Conservation (phyloP, 2,113 vertebrate genomes). For the Catagonus wagneri region DNA sequence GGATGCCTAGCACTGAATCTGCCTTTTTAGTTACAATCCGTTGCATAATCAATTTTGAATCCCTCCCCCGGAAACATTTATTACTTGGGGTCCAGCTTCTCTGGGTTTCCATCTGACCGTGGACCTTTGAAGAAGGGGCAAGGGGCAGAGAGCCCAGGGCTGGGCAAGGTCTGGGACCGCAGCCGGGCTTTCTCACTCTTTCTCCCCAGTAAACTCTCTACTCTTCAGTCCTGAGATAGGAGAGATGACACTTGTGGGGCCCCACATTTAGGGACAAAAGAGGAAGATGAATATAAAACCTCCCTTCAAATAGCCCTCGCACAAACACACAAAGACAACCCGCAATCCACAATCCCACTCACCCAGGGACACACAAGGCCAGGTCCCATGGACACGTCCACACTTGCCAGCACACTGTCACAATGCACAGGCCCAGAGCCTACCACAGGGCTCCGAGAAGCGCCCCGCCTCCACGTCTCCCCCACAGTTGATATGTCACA, state of each 20-base stretch:
- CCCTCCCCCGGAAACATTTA: not conserved
- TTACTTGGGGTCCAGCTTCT: conserved; percentile 15
- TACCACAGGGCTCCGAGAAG: conserved; percentile 26
- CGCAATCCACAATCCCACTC: conserved; percentile 52
- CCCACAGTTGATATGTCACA: conserved; percentile 83
- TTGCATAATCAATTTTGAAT: conserved; percentile 48
- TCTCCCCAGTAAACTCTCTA: not conserved
- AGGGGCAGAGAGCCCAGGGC: not conserved
- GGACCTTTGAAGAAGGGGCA: not conserved
- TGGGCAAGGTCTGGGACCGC: not conserved
- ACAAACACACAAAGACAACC: conserved; percentile 27
- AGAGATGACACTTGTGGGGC: not conserved
- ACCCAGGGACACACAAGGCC: conserved; percentile 63
- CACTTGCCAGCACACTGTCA: conserved; percentile 52
- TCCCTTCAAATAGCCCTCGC: conserved; percentile 2
- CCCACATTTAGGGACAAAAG: not conserved
- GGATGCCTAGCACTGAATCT: conserved; percentile 30
- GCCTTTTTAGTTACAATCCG: conserved; percentile 27
- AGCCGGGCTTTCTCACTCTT: not conserved
- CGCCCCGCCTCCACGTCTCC: conserved; percentile 72
- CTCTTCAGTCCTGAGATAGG: not conserved
- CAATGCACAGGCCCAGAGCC: conserved; percentile 68
- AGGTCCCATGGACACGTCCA: conserved; percentile 23
- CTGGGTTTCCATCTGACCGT: not conserved
- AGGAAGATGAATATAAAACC: conserved; percentile 30